These are phyloP conservation scores for Paraplagusia blochii DNA, from an alignment of 2,113 vertebrate species.

Conservation along the genomic window DNA sequence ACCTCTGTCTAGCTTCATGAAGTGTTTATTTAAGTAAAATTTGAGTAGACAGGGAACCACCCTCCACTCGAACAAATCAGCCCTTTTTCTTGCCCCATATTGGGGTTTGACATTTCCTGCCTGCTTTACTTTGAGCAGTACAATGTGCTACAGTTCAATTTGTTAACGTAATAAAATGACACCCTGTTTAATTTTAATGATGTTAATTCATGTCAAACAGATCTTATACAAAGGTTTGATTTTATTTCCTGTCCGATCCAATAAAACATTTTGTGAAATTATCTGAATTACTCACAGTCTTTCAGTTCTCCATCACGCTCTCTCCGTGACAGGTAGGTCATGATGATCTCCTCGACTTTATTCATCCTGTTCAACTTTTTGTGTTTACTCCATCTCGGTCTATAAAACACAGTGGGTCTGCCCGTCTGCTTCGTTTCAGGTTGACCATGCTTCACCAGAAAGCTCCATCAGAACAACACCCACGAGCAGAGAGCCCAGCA, in stretches of 20 bases:
- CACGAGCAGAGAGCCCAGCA: slow-evolving; percentile 5
- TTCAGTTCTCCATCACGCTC: slow-evolving; percentile 73
- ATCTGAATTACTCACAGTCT: slow-evolving; percentile 80
- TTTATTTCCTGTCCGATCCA: too few species aligned
- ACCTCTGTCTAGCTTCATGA: slow-evolving; percentile 4
- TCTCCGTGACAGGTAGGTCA: slow-evolving; percentile 69
- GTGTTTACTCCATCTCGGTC: background rate
- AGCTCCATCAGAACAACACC: slow-evolving; percentile 6
- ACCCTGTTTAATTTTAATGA: too few species aligned
- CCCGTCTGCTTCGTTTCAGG: background rate
- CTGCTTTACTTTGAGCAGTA: background rate
- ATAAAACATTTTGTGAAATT: background rate
- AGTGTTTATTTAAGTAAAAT: slow-evolving; percentile 33
- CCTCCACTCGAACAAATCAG: slow-evolving; percentile 5
- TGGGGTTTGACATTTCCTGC: background rate
- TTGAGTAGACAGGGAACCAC: background rate
- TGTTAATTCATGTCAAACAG: too few species aligned
- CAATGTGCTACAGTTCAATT: background rate
- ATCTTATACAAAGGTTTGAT: too few species aligned
- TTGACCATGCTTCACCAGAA: slow-evolving; percentile 9
- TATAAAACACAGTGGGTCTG: slow-evolving; percentile 1
- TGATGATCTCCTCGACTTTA: slow-evolving; percentile 52
- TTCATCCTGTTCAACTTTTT: slow-evolving; percentile 47
- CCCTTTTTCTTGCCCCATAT: slow-evolving; percentile 6
- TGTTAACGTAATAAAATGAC: background rate